Conservation (phyloP, 1,140 invertebrate species). For the Aporrectodea caliginosa region DNA sequence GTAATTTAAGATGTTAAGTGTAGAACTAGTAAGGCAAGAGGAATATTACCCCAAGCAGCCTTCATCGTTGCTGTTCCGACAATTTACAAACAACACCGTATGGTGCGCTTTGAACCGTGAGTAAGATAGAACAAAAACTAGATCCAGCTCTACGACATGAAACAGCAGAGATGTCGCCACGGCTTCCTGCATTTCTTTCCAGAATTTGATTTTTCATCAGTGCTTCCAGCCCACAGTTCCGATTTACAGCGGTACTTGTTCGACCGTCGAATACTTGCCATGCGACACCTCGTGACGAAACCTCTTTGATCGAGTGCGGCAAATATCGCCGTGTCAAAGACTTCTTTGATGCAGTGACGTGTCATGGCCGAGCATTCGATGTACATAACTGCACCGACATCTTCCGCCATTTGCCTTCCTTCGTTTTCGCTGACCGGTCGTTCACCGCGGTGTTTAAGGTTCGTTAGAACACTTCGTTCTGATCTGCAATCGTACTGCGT, state of each 20-base stretch:
- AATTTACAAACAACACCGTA: too few relatives aligned
- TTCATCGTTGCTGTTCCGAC: too few relatives aligned
- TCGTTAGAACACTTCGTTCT: conserved; percentile 68
- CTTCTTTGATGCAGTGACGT: conserved; percentile 87
- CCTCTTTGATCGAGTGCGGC: neutral
- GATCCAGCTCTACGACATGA: neutral
- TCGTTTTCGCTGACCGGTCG: conserved; percentile 71
- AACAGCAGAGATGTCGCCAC: neutral
- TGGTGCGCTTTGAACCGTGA: too few relatives aligned
- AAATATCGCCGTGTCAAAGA: conserved; percentile 77
- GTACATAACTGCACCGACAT: conserved; percentile 76
- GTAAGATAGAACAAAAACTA: neutral
- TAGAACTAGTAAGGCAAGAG: too few relatives aligned
- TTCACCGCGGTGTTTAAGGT: conserved; percentile 83
- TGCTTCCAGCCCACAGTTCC: neutral
- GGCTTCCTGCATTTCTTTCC: too few relatives aligned
- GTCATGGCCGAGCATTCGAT: conserved; percentile 88
- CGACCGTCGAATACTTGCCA: neutral
- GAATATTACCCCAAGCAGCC: too few relatives aligned
- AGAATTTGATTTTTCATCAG: neutral
- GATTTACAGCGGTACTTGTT: neutral
- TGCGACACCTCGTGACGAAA: neutral
- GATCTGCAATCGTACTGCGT: conserved; percentile 56
- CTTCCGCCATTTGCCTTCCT: conserved; percentile 68
- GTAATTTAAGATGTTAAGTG: too few relatives aligned